Evolutionary conservation across 2,888 invertebrate genomes (phyloP), one percentile per base, ranked within the genome.

Genomic region (Chrysomela aeneicollis): DNA sequence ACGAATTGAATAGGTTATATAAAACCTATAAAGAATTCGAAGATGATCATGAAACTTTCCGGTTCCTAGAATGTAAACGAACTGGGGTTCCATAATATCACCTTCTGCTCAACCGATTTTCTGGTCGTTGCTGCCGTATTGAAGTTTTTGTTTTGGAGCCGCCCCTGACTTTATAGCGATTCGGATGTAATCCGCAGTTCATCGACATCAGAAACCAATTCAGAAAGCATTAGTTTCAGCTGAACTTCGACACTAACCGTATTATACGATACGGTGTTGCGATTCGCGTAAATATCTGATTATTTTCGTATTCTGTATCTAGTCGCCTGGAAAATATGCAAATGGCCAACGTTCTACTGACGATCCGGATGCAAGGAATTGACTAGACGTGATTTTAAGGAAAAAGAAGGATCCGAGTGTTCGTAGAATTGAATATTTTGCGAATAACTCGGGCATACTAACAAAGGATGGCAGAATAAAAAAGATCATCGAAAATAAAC

Each of bases 221-320:
- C 66, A 55, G 59, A 66, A 66, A 62, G 62, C 66, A 66, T 66
- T 66, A 62, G 66, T 66, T 54, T 62, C 66, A 66, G 66, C 51
- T 59, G 55, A 66, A 62, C 54, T 66, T 66, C 66, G 66, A 66
- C 66, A 66, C 55, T 62, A 66, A 66, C 62, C 55, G 65, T 66
- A 66, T 66, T 62, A 66, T 62, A 62, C 62, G 66, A 66, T 59
- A 62, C 55, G 59, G 62, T 66, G 66, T 66, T 61, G 59, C 67
- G 46, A 65, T 58, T 51, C 62, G 51, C 64, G 61, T 58, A 62
- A 68, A 65, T 68, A 62, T 68, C 64, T 65, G 67, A 68, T 63
- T 68, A 65, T 65, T 68, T 62, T 54, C 51, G 47, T 52, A 60
- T 58, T 59, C 61, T n/a, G 60, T 35, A 30, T 58, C 52, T 30